Conservation (phyloP, 2,888 invertebrate species). For the Neelides folsomi region DNA sequence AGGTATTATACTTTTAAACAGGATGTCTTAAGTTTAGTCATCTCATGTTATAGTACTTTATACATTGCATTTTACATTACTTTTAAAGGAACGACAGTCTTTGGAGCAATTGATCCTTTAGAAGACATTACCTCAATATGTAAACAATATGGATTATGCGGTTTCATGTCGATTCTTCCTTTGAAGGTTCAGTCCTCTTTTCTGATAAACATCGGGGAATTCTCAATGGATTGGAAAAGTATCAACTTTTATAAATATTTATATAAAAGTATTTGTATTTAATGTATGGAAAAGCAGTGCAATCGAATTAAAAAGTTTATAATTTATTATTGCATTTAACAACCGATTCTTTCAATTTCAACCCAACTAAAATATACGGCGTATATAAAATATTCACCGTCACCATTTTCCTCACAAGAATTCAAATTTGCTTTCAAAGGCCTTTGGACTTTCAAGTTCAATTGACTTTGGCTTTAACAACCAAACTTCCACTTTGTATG, state of each 20-base stretch:
- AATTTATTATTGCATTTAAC: neutral
- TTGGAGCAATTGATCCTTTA: conserved; percentile 10
- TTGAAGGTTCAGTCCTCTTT: conserved; percentile 15
- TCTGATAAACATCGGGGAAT: conserved; percentile 8
- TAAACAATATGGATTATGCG: conserved; percentile 2
- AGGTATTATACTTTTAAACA: no score
- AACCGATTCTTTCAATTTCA: conserved; percentile 2
- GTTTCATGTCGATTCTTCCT: conserved; percentile 11
- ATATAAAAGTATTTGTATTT: neutral
- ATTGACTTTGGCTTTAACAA: no score
- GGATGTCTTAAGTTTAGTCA: no score
- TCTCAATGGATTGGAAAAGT: conserved; percentile 14
- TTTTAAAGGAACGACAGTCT: conserved; percentile 10
- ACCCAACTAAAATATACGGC: conserved; percentile 7
- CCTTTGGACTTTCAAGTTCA: neutral
- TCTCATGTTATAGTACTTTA: no score
- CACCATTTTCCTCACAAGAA: conserved; percentile 8
- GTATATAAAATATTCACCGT: conserved; percentile 6
- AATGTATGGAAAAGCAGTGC: no score
- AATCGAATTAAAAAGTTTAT: no score
- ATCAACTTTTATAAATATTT: neutral
- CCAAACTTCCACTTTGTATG: no score
- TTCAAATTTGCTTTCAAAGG: conserved; percentile 7
- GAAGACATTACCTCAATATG: conserved; percentile 7
- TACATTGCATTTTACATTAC: no score